These are phyloP conservation scores for Aphodius granarius DNA, from an alignment of 2,888 invertebrate genomes.

Conservation along the genomic window DNA sequence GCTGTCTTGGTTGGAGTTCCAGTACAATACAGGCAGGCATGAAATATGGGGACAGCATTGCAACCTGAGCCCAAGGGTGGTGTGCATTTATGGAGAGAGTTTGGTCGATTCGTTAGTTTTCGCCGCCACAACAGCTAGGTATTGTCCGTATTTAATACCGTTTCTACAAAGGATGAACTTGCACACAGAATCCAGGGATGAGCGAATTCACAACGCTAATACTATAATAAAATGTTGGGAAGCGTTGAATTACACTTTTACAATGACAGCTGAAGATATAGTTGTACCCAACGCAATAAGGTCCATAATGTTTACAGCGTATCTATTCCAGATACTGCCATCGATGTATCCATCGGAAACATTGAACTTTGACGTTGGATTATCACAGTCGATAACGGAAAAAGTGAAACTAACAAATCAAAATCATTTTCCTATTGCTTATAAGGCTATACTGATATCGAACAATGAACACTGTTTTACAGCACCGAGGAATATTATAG, in stretches of 20 bases:
- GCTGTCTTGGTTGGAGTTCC: constrained; percentile 52
- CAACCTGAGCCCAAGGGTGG: constrained; percentile 3
- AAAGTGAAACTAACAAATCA: constrained; percentile 52
- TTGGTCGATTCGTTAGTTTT: constrained; percentile 61
- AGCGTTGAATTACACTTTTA: constrained; percentile 59
- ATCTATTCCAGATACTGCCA: constrained; percentile 60
- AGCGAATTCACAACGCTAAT: constrained; percentile 62
- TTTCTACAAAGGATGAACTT: constrained; percentile 55
- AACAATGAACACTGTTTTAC: constrained; percentile 40
- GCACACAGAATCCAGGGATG: constrained; percentile 47
- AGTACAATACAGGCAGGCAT: constrained; percentile 46
- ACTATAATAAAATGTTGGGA: constrained; percentile 60
- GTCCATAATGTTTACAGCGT: constrained; percentile 60
- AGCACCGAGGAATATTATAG: constrained; percentile 16
- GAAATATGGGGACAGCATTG: constrained; percentile 2
- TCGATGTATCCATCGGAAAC: constrained; percentile 56
- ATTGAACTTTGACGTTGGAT: constrained; percentile 55
- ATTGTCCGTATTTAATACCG: constrained; percentile 61
- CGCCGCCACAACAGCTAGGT: constrained; percentile 58
- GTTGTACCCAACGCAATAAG: constrained; percentile 59
- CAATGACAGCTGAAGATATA: constrained; percentile 58
- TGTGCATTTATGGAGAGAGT: constrained; percentile 56
- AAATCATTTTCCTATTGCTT: constrained; percentile 37
- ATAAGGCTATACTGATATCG: constrained; percentile 41
- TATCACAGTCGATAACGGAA: constrained; percentile 53